phyloP scores from a whole-genome alignment of 2,113 vertebrate species.

The Microtus pennsylvanicus region DNA sequence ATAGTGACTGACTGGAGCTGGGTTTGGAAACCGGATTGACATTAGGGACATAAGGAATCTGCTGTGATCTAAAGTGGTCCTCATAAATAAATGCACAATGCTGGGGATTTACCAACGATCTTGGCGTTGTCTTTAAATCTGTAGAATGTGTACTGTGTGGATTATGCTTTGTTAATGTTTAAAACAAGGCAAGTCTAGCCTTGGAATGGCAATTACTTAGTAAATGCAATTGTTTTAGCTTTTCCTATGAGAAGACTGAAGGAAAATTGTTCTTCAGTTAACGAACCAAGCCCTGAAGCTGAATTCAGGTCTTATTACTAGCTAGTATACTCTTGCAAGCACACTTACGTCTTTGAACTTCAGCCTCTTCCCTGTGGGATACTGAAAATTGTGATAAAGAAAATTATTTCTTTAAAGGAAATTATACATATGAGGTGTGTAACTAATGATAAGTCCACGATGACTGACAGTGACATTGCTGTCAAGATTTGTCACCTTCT shows the following conservation, averaged over 20 bases:
- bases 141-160: neutral
- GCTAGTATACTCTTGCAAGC: neutral
- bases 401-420: neutral
- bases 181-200: neutral
- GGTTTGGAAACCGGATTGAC: neutral
- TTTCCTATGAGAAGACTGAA: neutral
- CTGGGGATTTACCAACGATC: neutral
- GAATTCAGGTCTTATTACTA: neutral
- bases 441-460: neutral
- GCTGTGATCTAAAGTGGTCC: conserved; percentile 41
- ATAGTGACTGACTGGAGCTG: neutral
- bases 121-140: conserved; percentile 14
- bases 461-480: neutral
- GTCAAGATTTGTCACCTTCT: neutral
- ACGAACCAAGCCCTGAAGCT: neutral
- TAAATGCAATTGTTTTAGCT: neutral
- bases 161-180: neutral
- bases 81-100: neutral
- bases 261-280: neutral
- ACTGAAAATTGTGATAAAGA: neutral
- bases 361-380: neutral
- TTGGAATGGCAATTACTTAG: neutral
- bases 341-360: neutral
- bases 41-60: neutral
- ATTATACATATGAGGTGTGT: neutral